Base-by-base conservation (phyloP, 2,797 vertebrate species). In the Eospalax fontanierii region DNA sequence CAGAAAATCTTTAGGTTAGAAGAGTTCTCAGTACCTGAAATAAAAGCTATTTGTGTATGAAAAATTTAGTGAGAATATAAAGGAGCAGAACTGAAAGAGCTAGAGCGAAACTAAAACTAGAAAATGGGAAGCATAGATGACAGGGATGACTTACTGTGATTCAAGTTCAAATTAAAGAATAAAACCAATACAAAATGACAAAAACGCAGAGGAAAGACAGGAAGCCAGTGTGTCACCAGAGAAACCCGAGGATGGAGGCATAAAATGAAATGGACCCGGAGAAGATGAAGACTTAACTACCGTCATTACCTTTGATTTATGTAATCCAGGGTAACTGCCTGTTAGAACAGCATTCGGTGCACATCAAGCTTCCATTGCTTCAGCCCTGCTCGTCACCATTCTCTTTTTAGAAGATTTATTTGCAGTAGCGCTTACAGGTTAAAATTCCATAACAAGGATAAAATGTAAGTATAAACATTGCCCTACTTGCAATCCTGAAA, bases 41-140 rank as follows among this genome's bases (percentile, higher is more conserved):
- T 96, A 95, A 97, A 97, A 97, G 91, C 71, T 91, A 0, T 73
- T 1, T 65, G 46, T 93, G 14, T 40, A 86, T 46, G 33, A 86
- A 89, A 85, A 40, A 73, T 91, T 96, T n/a, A 87, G 66, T 96
- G 96, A 90, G 16, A 93, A 97, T 50, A 96, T 81, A 82, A 95
- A 96, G 18, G 21, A 3, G 5, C 28, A 3, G 5, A 96, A 94
- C 16, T 3, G 18, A 71, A 90, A 91, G 70, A 84, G 61, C 43
- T 28, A 57, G 87, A 74, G 61, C 18, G 50, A 92, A 57, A 74
- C 18, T 22, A 84, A 93, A 94, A 73, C 50, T 96, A 57, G 57
- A 88, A 76, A 40, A 92, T 92, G 78, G 24, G 38, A 54, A 94
- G 35, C 6, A 54, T 81, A 93, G 94, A 79, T 16, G 95, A 83